Evolutionary conservation across 2,113 vertebrate species (phyloP).

Genomic region (Paramormyrops kingsleyae): DNA sequence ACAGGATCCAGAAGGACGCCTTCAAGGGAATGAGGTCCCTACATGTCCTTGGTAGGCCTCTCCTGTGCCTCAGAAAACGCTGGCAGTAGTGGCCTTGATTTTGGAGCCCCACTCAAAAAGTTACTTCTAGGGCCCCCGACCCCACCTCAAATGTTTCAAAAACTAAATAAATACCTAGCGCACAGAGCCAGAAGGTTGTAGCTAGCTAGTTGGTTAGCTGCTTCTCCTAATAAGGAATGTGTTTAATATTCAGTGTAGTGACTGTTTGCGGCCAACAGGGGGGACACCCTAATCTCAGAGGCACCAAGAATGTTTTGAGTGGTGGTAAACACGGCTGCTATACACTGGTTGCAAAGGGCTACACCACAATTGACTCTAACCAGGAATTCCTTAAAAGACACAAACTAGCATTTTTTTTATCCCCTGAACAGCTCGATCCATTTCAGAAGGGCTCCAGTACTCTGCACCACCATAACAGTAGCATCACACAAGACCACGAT

Average conservation of each 20-base stretch:
- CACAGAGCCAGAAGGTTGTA: not conserved
- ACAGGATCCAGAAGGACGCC: slow-evolving; percentile 74
- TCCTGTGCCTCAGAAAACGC: not conserved
- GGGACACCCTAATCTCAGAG: not conserved
- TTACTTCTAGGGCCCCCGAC: not conserved
- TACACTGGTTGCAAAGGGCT: not conserved
- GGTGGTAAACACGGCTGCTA: not conserved
- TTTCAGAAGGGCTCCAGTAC: not conserved
- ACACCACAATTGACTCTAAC: not conserved
- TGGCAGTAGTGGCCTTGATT: not conserved
- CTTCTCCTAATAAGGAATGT: not conserved
- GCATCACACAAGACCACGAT: not conserved
- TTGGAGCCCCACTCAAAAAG: not conserved
- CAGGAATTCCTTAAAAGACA: not conserved
- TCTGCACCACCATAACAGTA: not conserved
- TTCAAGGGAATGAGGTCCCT: slow-evolving; percentile 85
- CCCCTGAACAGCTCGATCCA: not conserved
- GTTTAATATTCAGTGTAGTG: not conserved
- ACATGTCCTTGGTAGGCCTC: slow-evolving; percentile 81
- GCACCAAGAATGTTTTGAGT: not conserved
- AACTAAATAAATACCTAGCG: not conserved
- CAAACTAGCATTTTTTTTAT: not conserved
- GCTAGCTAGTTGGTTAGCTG: not conserved
- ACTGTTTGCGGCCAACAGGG: not conserved
- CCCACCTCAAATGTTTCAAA: not conserved